A percentile compares a stretch with the other conserved stretches of the same genome.
These are phyloP conservation scores for Amiota communis DNA, from an alignment of 2,888 invertebrate species.

Conservation along the genomic window DNA sequence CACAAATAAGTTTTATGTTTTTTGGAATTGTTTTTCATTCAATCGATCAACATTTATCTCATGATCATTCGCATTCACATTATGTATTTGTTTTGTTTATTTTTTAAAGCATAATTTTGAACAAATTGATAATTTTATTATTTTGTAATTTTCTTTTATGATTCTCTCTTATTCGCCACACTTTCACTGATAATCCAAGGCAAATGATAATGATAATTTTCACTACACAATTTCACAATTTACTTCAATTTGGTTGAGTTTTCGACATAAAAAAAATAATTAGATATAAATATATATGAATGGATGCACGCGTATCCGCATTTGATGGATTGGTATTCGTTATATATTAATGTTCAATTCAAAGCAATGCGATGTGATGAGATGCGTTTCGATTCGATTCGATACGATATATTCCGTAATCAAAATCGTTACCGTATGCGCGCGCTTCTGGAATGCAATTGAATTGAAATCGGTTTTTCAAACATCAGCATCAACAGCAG, in stretches of 20 bases:
- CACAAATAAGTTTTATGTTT: too few relatives aligned
- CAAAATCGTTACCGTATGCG: slow-evolving; percentile 51
- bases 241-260: not conserved
- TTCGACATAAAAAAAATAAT: slow-evolving; percentile 1
- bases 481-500: slow-evolving; percentile 22
- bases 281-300: not conserved
- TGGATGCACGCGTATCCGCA: slow-evolving; percentile 17
- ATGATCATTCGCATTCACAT: too few relatives aligned
- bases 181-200: slow-evolving; percentile 60
- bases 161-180: slow-evolving; percentile 18
- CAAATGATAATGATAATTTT: not conserved
- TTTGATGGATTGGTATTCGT: not conserved
- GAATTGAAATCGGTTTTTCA: slow-evolving; percentile 44
- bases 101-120: slow-evolving; percentile 28
- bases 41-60: too few relatives aligned
- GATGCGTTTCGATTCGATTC: slow-evolving; percentile 21
- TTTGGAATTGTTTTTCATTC: too few relatives aligned
- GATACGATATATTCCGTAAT: slow-evolving; percentile 43
- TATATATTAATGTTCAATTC: not conserved
- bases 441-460: slow-evolving; percentile 64
- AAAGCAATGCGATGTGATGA: slow-evolving; percentile 21
- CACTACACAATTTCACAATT: slow-evolving; percentile 5
- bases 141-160: slow-evolving; percentile 16
- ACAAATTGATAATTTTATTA: not conserved
- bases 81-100: not conserved